Percentiles rank a stretch among this genome's conserved stretches.
Conservation (phyloP, 2,888 invertebrate species). For the Parascotia fuliginaria region DNA sequence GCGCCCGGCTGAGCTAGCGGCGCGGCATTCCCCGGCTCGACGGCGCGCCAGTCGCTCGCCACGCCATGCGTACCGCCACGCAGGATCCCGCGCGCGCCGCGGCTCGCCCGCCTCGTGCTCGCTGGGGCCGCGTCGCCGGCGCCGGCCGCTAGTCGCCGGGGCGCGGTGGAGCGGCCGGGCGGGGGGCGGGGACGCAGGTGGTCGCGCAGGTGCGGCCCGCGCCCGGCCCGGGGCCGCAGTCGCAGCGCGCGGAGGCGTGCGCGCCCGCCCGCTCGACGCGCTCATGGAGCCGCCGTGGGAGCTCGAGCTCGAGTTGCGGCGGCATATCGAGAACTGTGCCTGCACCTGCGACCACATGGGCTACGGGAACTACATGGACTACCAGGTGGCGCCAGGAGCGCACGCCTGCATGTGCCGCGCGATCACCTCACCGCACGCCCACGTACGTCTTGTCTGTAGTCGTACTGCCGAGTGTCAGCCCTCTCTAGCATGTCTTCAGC, state of each 20-base stretch:
- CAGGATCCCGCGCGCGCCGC: conserved; percentile 74
- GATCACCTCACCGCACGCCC: conserved; percentile 83
- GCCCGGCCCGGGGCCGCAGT: conserved; percentile 75
- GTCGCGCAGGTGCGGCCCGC: conserved; percentile 79
- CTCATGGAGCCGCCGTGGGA: conserved; percentile 86
- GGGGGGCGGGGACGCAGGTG: conserved; percentile 76
- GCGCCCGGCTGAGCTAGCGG: conserved; percentile 64
- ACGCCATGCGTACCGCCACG: conserved; percentile 71
- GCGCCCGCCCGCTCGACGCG: conserved; percentile 72
- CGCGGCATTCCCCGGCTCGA: conserved; percentile 79
- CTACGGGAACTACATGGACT: conserved; percentile 96
- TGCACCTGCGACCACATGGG: conserved; percentile 98
- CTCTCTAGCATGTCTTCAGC: conserved; percentile 44
- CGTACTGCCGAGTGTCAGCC: conserved; percentile 45
- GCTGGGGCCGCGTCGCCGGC: conserved; percentile 73
- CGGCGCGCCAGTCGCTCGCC: conserved; percentile 71
- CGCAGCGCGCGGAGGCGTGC: conserved; percentile 71
- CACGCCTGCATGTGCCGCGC: conserved; percentile 83
- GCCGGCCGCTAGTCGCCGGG: conserved; percentile 70
- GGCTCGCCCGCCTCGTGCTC: conserved; percentile 73
- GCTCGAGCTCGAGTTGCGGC: conserved; percentile 93
- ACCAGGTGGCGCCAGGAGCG: conserved; percentile 89
- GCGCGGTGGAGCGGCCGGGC: conserved; percentile 72
- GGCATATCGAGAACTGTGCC: conserved; percentile 95
- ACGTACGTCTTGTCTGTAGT: conserved; percentile 64